phyloP scores from a whole-genome alignment of 2,888 invertebrate genomes.

The Panzeria rudis region DNA sequence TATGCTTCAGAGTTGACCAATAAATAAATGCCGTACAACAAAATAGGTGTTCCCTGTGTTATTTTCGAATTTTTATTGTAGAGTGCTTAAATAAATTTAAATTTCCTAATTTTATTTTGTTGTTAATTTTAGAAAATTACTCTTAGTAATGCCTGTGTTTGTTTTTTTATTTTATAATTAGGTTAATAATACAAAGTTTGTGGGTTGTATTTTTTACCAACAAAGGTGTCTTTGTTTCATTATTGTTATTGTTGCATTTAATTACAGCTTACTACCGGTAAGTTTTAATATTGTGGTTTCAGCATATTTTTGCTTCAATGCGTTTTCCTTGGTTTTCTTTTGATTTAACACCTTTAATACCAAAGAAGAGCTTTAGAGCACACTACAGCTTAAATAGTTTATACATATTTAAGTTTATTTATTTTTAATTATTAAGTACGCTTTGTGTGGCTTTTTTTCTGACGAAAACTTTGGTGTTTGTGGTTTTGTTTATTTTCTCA shows the following conservation, averaged over 20 bases:
- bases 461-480: conserved; percentile 1
- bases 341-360: conserved; percentile 1
- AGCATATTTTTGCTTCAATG: conserved; percentile 58
- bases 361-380: neutral
- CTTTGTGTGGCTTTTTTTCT: conserved; percentile 41
- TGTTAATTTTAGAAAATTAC: conserved; percentile 24
- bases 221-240: conserved; percentile 25
- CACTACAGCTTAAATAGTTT: neutral
- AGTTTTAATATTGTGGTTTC: conserved; percentile 62
- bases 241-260: conserved; percentile 40
- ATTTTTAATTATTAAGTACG: conserved; percentile 56
- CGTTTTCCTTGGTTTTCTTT: conserved; percentile 30
- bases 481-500: conserved; percentile 7
- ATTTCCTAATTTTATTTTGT: neutral
- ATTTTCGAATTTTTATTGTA: no score
- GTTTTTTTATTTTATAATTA: conserved; percentile 12
- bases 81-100: neutral
- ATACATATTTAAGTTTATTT: conserved; percentile 2
- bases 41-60: no score
- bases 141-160: neutral
- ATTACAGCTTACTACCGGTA: conserved; percentile 52
- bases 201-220: conserved; percentile 13
- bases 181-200: conserved; percentile 29
- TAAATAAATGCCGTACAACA: no score
- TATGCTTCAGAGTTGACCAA: no score